Percentiles rank a stretch among this genome's conserved stretches.
These are phyloP conservation scores for Clostera curtula DNA, from an alignment of 2,888 invertebrate species.

Conservation along the genomic window DNA sequence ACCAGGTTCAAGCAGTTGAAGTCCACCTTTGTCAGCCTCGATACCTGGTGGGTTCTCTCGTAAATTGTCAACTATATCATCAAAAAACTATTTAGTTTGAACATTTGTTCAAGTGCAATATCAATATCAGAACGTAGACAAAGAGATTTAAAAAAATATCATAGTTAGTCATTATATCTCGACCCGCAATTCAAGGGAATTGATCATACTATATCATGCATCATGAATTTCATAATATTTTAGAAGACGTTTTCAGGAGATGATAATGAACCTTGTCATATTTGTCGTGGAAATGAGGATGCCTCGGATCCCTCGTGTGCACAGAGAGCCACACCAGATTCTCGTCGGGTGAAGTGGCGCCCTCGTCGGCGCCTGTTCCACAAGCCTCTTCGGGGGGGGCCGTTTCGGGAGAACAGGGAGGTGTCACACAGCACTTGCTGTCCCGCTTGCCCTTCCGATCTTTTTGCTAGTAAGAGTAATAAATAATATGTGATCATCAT, in stretches of 20 bases:
- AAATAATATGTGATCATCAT: too few species aligned
- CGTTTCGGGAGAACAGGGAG: slow-evolving; percentile 78
- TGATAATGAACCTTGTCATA: slow-evolving; percentile 68
- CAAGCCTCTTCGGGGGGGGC: slow-evolving; percentile 17
- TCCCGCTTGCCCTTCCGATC: slow-evolving; percentile 31
- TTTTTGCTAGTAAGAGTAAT: background rate
- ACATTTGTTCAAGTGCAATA: too few species aligned
- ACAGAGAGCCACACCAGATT: slow-evolving; percentile 84
- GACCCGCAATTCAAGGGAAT: too few species aligned
- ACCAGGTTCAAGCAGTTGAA: slow-evolving; percentile 94
- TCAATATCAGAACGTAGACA: too few species aligned
- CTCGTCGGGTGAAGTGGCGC: slow-evolving; percentile 51
- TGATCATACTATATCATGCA: too few species aligned
- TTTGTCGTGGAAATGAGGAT: slow-evolving; percentile 77
- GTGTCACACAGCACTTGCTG: slow-evolving; percentile 67
- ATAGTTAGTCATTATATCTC: too few species aligned
- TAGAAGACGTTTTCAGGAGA: background rate
- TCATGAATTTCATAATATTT: background rate
- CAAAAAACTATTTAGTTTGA: too few species aligned
- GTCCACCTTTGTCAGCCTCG: slow-evolving; percentile 83
- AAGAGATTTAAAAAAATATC: too few species aligned
- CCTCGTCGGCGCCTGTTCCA: slow-evolving; percentile 6
- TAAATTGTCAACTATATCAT: too few species aligned
- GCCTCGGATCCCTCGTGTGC: slow-evolving; percentile 78
- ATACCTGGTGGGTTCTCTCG: too few species aligned